These are phyloP conservation scores for Autographa pulchrina DNA, from an alignment of 2,888 invertebrate genomes.

Conservation along the genomic window DNA sequence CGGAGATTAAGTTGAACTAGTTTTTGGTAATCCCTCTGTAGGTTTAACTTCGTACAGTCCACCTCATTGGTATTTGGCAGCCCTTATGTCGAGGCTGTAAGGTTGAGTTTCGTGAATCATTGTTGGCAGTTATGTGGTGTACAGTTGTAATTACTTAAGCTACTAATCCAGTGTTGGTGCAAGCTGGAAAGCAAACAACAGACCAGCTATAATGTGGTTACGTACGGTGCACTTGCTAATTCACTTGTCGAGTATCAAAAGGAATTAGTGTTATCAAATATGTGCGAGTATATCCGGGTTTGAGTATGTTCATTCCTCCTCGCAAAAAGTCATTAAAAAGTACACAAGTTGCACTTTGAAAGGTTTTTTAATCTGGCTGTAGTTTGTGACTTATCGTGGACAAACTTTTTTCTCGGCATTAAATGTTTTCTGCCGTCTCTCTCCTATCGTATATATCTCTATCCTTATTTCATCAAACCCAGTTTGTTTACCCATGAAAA, in stretches of 20 bases:
- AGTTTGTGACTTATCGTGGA: neutral
- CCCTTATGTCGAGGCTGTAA: neutral
- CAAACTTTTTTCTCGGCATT: neutral
- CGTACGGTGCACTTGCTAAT: constrained; percentile 48
- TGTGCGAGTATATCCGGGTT: constrained; percentile 1
- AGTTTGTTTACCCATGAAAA: neutral
- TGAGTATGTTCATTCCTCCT: neutral
- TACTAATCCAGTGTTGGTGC: constrained; percentile 49
- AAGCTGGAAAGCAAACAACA: constrained; percentile 51
- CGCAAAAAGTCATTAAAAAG: constrained; percentile 3
- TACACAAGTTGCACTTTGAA: constrained; percentile 4
- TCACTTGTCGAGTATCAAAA: constrained; percentile 39
- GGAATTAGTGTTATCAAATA: constrained; percentile 41
- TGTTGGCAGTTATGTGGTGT: constrained; percentile 1
- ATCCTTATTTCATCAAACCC: too few species aligned
- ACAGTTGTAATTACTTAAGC: constrained; percentile 56
- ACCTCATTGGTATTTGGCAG: neutral
- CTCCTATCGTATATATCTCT: neutral
- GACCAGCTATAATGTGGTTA: constrained; percentile 50
- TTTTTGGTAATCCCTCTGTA: constrained; percentile 46
- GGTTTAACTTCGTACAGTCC: constrained; percentile 29
- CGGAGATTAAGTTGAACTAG: constrained; percentile 23
- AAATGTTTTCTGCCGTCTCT: neutral
- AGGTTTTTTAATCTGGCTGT: neutral
- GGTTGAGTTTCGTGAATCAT: neutral